Conservation (phyloP, 2,797 vertebrate species). For the Neosilurus hyrtlii region DNA sequence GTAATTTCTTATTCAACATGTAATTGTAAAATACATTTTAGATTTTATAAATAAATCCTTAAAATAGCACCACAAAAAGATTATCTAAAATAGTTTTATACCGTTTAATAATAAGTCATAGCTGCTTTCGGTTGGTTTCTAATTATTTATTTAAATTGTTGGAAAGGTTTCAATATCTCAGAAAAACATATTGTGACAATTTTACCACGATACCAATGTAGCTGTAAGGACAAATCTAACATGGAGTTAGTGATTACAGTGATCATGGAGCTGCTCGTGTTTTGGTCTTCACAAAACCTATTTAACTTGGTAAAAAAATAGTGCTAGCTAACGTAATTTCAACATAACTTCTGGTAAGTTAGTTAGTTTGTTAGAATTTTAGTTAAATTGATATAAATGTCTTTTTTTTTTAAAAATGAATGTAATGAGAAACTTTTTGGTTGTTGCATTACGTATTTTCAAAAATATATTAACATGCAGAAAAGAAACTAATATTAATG, state of each 20-base stretch:
- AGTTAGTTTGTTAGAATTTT: neutral
- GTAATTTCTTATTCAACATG: no score
- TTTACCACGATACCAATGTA: neutral
- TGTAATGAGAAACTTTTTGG: no score
- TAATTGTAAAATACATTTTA: no score
- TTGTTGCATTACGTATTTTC: no score
- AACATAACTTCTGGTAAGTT: neutral
- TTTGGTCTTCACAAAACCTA: neutral
- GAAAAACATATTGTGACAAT: neutral
- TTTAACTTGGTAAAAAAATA: neutral
- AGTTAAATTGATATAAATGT: neutral
- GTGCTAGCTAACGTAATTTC: neutral
- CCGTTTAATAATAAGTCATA: neutral
- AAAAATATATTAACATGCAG: no score
- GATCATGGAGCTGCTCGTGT: neutral
- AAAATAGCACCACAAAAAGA: no score
- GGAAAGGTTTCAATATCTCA: neutral
- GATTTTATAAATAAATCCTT: no score
- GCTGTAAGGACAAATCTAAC: neutral
- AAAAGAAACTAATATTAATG: no score
- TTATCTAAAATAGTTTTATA: no score
- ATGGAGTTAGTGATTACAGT: neutral
- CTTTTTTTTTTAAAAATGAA: no score
- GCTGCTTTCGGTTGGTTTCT: neutral
- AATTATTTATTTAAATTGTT: neutral